A percentile compares a stretch with the other conserved stretches of the same genome.
These are phyloP conservation scores for Drosophila emarginata DNA, from an alignment of 2,888 invertebrate species.

Conservation along the genomic window DNA sequence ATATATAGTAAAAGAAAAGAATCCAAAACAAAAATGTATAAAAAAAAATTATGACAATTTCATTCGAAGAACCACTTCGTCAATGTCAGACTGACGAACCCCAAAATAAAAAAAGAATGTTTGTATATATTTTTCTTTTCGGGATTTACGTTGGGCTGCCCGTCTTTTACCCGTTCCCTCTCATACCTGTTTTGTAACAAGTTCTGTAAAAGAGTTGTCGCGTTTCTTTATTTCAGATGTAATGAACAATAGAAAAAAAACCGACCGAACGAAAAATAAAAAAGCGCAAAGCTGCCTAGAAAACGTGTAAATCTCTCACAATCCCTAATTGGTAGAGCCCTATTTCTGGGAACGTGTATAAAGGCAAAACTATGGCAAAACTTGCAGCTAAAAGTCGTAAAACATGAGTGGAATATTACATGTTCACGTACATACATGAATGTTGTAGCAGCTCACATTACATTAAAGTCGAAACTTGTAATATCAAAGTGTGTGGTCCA, in stretches of 20 bases:
- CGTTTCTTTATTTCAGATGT: slow-evolving; percentile 41
- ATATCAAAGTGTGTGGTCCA: slow-evolving; percentile 53
- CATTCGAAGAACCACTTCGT: slow-evolving; percentile 80
- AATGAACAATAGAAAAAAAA: slow-evolving; percentile 27
- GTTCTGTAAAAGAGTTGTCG: slow-evolving; percentile 59
- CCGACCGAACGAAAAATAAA: slow-evolving; percentile 35
- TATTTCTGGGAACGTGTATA: slow-evolving; percentile 45
- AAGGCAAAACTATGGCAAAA: slow-evolving; percentile 48
- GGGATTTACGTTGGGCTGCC: background rate
- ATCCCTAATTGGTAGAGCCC: slow-evolving; percentile 39
- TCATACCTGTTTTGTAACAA: slow-evolving; percentile 41
- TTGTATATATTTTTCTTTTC: slow-evolving; percentile 30
- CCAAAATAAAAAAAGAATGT: slow-evolving; percentile 36
- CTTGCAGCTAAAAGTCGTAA: slow-evolving; percentile 23
- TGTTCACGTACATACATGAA: slow-evolving; percentile 50
- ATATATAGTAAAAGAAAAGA: slow-evolving; percentile 46
- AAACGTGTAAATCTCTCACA: slow-evolving; percentile 30
- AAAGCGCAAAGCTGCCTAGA: slow-evolving; percentile 34
- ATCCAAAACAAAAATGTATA: too few species aligned
- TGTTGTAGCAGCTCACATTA: slow-evolving; percentile 15
- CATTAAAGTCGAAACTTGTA: slow-evolving; percentile 16
- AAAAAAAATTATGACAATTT: slow-evolving; percentile 80
- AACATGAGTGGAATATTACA: slow-evolving; percentile 53
- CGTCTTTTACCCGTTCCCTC: slow-evolving; percentile 9
- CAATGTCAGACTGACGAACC: slow-evolving; percentile 77